phyloP scores from a whole-genome alignment of 2,888 invertebrate genomes.

The Ochlodes sylvanus region DNA sequence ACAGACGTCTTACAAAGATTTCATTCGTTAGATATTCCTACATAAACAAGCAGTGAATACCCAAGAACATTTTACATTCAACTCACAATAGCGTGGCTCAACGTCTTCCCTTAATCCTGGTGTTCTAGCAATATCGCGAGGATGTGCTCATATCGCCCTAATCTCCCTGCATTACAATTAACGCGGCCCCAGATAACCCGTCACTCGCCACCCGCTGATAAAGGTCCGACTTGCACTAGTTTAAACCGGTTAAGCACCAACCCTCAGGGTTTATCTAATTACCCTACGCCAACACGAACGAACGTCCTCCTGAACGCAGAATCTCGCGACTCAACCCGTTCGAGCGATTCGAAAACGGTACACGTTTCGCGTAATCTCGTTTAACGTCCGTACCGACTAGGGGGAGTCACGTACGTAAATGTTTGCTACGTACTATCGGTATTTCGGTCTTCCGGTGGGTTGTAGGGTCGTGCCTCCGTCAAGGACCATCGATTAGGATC shows the following conservation, averaged over 20 bases:
- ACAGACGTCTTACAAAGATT: no score
- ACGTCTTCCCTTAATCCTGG: conserved; percentile 59
- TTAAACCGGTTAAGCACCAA: conserved; percentile 82
- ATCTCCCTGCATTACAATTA: conserved; percentile 84
- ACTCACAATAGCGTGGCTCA: conserved; percentile 41
- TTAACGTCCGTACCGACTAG: conserved; percentile 55
- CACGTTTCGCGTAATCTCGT: conserved; percentile 62
- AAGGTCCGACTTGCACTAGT: conserved; percentile 76
- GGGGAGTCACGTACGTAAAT: conserved; percentile 75
- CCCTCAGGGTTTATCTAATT: conserved; percentile 83
- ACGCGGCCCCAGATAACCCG: conserved; percentile 82
- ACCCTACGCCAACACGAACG: conserved; percentile 69
- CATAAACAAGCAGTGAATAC: background rate
- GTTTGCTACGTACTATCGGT: conserved; percentile 70
- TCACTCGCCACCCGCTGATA: conserved; percentile 82
- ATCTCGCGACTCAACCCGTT: conserved; percentile 54
- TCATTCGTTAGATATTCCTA: no score
- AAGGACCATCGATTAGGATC: conserved; percentile 78
- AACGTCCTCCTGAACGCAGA: conserved; percentile 47
- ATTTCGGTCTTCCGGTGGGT: conserved; percentile 65
- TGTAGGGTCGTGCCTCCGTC: conserved; percentile 57
- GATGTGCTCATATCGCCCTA: conserved; percentile 73
- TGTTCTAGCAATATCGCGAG: conserved; percentile 47
- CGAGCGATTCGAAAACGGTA: conserved; percentile 54
- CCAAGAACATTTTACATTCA: conserved; percentile 15